Evolutionary conservation across 2,113 vertebrate genomes (phyloP).

Genomic region (Thalassoma bifasciatum): DNA sequence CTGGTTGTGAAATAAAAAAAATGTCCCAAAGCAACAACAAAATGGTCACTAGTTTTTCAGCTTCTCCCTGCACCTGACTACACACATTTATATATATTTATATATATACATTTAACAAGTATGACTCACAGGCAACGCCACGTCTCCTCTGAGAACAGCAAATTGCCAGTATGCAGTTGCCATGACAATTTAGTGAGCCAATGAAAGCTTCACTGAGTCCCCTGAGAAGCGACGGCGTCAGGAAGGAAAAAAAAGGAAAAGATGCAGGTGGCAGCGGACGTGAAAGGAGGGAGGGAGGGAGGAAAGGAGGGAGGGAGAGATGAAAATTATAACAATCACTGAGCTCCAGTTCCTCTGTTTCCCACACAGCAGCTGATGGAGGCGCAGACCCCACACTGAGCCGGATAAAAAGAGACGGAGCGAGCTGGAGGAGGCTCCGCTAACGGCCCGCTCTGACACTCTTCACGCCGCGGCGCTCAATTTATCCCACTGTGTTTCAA

Average conservation of each 20-base stretch:
- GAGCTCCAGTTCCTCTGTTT: constrained; percentile 21
- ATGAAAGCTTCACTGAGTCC: constrained; percentile 22
- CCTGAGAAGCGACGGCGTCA: constrained; percentile 1
- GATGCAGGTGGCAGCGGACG: constrained; percentile 35
- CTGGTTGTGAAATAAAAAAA: no score
- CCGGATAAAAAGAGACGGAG: constrained; percentile 42
- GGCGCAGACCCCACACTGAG: constrained; percentile 24
- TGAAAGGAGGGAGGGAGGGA: neutral
- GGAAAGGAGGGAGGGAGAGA: constrained; percentile 1
- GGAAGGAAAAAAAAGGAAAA: neutral
- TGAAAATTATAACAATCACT: constrained; percentile 64
- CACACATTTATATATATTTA: neutral
- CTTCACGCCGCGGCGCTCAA: constrained; percentile 26
- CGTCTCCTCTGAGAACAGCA: constrained; percentile 17
- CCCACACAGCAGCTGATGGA: constrained; percentile 32
- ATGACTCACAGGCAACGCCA: constrained; percentile 17
- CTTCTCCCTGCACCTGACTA: no score
- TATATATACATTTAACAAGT: neutral
- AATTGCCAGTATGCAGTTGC: constrained; percentile 39
- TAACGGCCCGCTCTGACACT: constrained; percentile 25
- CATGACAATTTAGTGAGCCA: constrained; percentile 29
- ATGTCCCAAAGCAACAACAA: no score
- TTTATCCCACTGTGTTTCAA: neutral
- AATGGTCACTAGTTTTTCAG: no score
- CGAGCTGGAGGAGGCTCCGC: constrained; percentile 44